Conservation (phyloP, 2,113 vertebrate species). For the Gadus chalcogrammus region DNA sequence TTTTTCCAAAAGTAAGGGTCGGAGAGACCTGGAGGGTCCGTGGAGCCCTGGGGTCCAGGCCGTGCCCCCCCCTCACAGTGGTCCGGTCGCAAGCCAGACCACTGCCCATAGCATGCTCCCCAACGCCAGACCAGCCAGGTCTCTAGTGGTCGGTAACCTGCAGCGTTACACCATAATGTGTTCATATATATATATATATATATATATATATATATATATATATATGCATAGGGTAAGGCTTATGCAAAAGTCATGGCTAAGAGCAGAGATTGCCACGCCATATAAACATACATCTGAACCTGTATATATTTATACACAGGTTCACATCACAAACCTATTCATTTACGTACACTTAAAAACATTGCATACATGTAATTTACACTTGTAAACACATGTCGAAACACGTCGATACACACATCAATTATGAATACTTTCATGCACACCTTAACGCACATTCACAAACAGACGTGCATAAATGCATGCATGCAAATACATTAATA, state of each 20-base stretch:
- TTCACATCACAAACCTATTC: too few relatives aligned
- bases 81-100: constrained; percentile 49
- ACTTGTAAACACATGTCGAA: too few relatives aligned
- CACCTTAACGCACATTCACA: neutral
- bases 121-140: constrained; percentile 57
- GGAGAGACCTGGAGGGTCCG: constrained; percentile 65
- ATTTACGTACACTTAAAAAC: too few relatives aligned
- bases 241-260: too few relatives aligned
- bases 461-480: neutral
- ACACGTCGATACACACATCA: too few relatives aligned
- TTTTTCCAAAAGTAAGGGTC: constrained; percentile 79
- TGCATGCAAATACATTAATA: neutral
- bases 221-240: too few relatives aligned
- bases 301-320: too few relatives aligned
- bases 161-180: neutral
- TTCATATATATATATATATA: neutral
- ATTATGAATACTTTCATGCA: neutral
- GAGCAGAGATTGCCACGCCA: too few relatives aligned
- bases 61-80: constrained; percentile 65
- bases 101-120: constrained; percentile 62
- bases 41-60: constrained; percentile 75
- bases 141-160: constrained; percentile 58
- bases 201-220: neutral
- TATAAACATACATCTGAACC: too few relatives aligned
- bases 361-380: too few relatives aligned